Evolutionary conservation across 2,888 invertebrate species (phyloP), one percentile per base, ranked within the genome.

Genomic region (Drosophila niveifrons): DNA sequence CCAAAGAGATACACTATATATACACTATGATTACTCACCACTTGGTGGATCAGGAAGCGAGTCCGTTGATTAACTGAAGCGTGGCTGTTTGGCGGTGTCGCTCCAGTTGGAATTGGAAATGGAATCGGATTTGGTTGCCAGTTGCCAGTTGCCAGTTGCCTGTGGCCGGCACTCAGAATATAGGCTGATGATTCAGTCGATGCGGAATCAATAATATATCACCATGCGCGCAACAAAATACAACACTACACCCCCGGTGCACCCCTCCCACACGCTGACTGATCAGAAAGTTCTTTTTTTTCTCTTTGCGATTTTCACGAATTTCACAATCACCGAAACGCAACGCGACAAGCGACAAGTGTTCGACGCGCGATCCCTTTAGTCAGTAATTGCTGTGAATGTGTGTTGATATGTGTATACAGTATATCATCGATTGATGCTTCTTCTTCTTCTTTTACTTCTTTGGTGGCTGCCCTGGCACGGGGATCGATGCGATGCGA

Each of bases 181-280:
- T 85, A 82, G 82, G 50, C 46, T 65, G 81, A 83, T 91, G 90
- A 90, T 79, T 90, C 90, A 90, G 78, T 64, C 82, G 80, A 82
- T 72, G 72, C 48, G 66, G 59, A 75, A 75, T 87, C 82, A 78
- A 87, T 89, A 69, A 57, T 77, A 61, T 76, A 73, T 66, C 65
- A 74, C 67, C 57, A 68, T 61, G 70, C 66, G 63, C 78, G 34
- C 39, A 39, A 41, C 39, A 15, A 6, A 7, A 23, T 23, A 41
- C 39, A 15, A 39, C 63, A n/a, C 43, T 18, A 13, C 48, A 55
- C 17, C 13, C 48, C 18, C 31, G 31, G 10, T 6, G 41, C 43
- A 15, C 41, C 18, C 55, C 44, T 44, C 34, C 10, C 43, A 17
- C 43, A 15, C 29, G 28, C 55, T 53, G 46, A 23, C 53, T 11